phyloP scores from a whole-genome alignment of 2,888 invertebrate species.

The Oxystoma pomonae region DNA sequence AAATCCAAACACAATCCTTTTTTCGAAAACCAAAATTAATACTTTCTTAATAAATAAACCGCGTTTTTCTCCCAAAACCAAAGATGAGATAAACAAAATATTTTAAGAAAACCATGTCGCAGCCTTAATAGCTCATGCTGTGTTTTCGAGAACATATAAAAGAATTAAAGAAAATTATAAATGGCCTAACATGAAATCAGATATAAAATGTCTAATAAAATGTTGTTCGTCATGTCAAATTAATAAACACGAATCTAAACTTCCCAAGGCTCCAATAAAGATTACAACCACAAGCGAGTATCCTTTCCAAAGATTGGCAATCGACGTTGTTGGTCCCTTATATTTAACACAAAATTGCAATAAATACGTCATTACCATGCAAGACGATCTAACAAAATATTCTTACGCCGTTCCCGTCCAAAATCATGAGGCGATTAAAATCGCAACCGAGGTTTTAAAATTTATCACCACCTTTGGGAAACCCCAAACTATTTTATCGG shows the following conservation, averaged over 20 bases:
- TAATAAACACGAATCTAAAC: constrained; percentile 26
- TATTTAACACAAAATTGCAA: constrained; percentile 28
- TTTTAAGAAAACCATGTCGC: constrained; percentile 28
- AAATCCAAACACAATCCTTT: constrained; percentile 8
- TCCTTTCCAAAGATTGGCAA: constrained; percentile 32
- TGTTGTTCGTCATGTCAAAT: constrained; percentile 25
- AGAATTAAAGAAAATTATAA: constrained; percentile 23
- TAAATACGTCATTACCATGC: constrained; percentile 31
- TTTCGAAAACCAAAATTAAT: constrained; percentile 22
- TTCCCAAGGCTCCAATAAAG: constrained; percentile 33
- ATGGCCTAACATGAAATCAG: constrained; percentile 36
- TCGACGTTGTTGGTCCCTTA: constrained; percentile 35
- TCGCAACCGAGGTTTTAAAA: constrained; percentile 26
- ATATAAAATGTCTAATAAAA: constrained; percentile 31
- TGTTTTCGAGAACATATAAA: constrained; percentile 29
- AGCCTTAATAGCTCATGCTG: constrained; percentile 27
- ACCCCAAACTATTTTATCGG: constrained; percentile 39
- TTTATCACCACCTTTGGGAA: constrained; percentile 38
- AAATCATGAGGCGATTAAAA: constrained; percentile 27
- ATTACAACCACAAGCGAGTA: constrained; percentile 32
- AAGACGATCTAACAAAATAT: constrained; percentile 25
- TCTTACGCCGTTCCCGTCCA: constrained; percentile 25
- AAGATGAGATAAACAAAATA: constrained; percentile 25
- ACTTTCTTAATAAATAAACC: constrained; percentile 24
- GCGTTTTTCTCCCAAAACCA: constrained; percentile 11